These are phyloP conservation scores for Atherinosoma microstoma DNA, from an alignment of 2,797 vertebrate species.

Conservation along the genomic window DNA sequence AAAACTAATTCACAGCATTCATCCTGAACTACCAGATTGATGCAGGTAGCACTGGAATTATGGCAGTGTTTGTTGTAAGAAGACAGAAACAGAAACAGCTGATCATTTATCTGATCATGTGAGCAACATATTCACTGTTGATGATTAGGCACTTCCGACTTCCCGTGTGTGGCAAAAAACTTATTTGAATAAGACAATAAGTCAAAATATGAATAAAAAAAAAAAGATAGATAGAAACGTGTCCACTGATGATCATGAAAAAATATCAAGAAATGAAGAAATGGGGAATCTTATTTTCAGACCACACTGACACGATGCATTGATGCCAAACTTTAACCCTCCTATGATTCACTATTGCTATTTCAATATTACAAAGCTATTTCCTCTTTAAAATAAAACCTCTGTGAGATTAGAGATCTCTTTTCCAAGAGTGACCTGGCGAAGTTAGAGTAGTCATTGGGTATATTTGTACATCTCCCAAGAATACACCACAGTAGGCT, in stretches of 20 bases:
- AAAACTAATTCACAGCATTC: constrained; percentile 6
- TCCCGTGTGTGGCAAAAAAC: too few relatives aligned
- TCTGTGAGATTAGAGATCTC: not conserved
- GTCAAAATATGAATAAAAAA: too few relatives aligned
- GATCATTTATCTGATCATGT: not conserved
- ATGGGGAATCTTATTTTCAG: not conserved
- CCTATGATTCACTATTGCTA: not conserved
- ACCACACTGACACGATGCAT: not conserved
- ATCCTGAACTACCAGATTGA: not conserved
- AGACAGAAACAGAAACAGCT: not conserved
- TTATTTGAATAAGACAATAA: not conserved
- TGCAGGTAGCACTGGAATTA: not conserved
- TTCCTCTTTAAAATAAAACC: not conserved
- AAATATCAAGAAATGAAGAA: not conserved
- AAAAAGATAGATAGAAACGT: not conserved
- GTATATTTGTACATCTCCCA: not conserved
- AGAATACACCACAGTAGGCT: not conserved
- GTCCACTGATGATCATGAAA: not conserved
- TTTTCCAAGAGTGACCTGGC: not conserved
- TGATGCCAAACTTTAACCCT: too few relatives aligned
- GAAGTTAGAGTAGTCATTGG: not conserved
- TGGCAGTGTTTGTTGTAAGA: not conserved
- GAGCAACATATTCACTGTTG: not conserved
- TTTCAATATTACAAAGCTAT: not conserved
- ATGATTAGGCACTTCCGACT: too few relatives aligned